Conservation (phyloP, 2,888 invertebrate genomes). For the Clepsis dumicolana region DNA sequence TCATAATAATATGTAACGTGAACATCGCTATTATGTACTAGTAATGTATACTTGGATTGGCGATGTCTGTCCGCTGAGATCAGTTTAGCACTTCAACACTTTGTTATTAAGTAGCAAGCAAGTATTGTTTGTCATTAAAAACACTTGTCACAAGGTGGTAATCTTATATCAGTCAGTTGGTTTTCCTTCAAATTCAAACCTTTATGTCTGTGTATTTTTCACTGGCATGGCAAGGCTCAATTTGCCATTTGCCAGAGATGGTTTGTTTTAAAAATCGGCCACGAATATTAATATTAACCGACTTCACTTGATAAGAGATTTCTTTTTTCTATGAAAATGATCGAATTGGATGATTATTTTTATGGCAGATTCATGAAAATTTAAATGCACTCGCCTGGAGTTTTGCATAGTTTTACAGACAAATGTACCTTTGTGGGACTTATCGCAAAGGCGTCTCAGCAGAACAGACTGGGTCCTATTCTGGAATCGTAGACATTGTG, state of each 20-base stretch:
- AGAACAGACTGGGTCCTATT: conserved; percentile 17
- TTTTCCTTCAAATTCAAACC: not conserved
- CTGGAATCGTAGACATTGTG: conserved; percentile 49
- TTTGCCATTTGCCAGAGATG: not conserved
- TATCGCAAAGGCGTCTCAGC: conserved; percentile 5
- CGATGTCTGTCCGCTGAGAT: conserved; percentile 15
- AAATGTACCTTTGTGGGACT: too few species aligned
- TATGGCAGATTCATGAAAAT: too few species aligned
- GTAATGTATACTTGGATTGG: conserved; percentile 15
- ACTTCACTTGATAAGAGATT: too few species aligned
- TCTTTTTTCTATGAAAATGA: too few species aligned
- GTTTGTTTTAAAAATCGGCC: not conserved
- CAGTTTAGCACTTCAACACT: not conserved
- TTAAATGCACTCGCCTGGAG: too few species aligned
- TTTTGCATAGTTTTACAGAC: too few species aligned
- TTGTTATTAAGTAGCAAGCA: too few species aligned
- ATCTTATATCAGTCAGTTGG: too few species aligned
- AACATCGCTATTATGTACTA: conserved; percentile 61
- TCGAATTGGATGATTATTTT: too few species aligned
- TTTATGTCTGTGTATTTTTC: not conserved
- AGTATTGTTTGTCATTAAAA: too few species aligned
- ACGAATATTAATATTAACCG: too few species aligned
- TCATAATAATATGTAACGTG: conserved; percentile 75
- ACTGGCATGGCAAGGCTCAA: conserved; percentile 4
- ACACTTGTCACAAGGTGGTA: not conserved